These are phyloP conservation scores for Eupithecia centaureata DNA, from an alignment of 2,888 invertebrate genomes.

Conservation along the genomic window DNA sequence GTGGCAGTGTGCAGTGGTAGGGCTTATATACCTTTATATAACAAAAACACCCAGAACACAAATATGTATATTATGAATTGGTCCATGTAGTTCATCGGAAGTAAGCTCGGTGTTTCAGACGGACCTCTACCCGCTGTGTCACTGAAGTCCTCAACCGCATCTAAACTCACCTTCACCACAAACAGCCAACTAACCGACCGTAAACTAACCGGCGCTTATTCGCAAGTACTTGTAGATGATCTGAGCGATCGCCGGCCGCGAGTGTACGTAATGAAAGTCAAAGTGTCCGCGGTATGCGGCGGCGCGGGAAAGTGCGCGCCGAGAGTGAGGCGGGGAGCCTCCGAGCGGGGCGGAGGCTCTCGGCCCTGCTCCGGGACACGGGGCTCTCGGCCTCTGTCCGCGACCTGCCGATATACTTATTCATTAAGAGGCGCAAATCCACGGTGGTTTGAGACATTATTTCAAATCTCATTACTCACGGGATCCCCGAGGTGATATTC, in stretches of 20 bases:
- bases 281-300: background rate
- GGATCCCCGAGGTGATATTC: no score
- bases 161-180: background rate
- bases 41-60: background rate
- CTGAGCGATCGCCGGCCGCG: background rate
- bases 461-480: no score
- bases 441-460: no score
- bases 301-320: background rate
- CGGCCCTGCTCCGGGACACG: no score
- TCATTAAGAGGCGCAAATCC: no score
- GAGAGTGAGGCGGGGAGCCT: background rate
- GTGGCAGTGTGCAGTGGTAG: background rate
- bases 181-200: no score
- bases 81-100: background rate
- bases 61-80: no score
- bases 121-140: background rate
- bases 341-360: no score
- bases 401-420: no score
- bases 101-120: background rate
- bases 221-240: background rate
- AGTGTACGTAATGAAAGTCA: background rate
- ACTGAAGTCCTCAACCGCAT: background rate
- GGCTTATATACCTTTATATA: background rate
- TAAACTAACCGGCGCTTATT: background rate
- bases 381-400: no score